A percentile compares a stretch with the other conserved stretches of the same genome.
phyloP scores from a whole-genome alignment of 2,888 invertebrate genomes.

The Tetranychus piercei region DNA sequence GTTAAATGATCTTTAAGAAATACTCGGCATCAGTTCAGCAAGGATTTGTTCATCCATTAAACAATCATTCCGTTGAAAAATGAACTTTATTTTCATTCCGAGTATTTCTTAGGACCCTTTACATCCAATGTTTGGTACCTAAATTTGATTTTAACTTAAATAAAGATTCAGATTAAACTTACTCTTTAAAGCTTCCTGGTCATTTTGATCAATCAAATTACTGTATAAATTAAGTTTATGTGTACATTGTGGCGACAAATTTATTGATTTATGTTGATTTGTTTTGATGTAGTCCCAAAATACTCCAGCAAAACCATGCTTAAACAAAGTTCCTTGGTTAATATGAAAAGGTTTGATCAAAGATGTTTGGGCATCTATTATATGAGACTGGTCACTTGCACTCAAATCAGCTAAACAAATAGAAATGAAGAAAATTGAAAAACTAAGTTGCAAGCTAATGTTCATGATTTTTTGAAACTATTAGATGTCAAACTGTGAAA shows the following conservation, averaged over 20 bases:
- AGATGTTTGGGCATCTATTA: not conserved
- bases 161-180: not conserved
- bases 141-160: not conserved
- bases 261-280: not conserved
- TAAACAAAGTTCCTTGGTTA: not conserved
- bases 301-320: not conserved
- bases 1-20: no score
- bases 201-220: not conserved
- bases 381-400: not conserved
- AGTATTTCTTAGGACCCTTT: no score
- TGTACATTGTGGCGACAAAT: not conserved
- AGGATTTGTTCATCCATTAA: no score
- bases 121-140: not conserved
- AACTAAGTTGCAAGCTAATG: no score
- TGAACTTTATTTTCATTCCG: no score
- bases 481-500: no score
- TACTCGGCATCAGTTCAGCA: no score
- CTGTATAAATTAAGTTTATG: not conserved
- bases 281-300: not conserved
- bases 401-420: no score
- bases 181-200: not conserved
- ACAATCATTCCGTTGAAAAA: no score
- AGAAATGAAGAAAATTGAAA: no score
- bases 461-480: no score
- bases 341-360: not conserved